These are phyloP conservation scores for Aspidiotus destructor DNA, from an alignment of 2,888 invertebrate genomes.

Conservation along the genomic window DNA sequence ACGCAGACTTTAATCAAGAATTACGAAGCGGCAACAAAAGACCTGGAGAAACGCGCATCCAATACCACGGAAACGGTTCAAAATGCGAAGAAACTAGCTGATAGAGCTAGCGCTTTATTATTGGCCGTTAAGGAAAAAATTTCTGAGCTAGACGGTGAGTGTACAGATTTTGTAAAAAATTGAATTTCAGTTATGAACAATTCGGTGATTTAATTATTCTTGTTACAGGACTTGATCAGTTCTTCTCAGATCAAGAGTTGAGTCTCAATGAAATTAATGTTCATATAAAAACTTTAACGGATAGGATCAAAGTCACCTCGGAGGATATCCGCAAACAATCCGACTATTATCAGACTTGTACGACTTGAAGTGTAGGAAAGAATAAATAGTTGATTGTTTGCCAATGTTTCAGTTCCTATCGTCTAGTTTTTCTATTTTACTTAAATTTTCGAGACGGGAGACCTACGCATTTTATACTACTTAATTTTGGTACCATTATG, in stretches of 20 bases:
- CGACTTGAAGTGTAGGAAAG: too few relatives aligned
- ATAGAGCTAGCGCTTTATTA: conserved; percentile 71
- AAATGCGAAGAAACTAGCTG: conserved; percentile 64
- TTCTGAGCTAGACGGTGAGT: conserved; percentile 48
- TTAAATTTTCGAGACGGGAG: too few relatives aligned
- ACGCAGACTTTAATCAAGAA: conserved; percentile 51
- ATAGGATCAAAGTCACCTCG: conserved; percentile 54
- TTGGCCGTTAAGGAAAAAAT: conserved; percentile 65
- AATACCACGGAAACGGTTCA: conserved; percentile 69
- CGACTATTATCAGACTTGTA: conserved; percentile 54
- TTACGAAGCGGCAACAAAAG: conserved; percentile 61
- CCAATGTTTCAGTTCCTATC: too few relatives aligned
- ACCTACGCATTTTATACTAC: too few relatives aligned
- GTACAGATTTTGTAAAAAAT: neutral
- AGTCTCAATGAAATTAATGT: conserved; percentile 51
- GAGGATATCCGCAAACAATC: conserved; percentile 52
- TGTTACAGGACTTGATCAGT: conserved; percentile 51
- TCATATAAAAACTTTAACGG: conserved; percentile 52
- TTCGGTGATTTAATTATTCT: conserved; percentile 32
- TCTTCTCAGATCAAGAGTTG: conserved; percentile 57
- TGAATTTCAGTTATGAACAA: neutral
- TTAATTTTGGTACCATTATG: too few relatives aligned
- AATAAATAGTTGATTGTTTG: too few relatives aligned
- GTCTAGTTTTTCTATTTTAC: too few relatives aligned
- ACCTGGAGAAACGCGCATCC: conserved; percentile 60